These are phyloP conservation scores for Antechinus flavipes DNA, from an alignment of 2,113 vertebrate species.

Conservation along the genomic window DNA sequence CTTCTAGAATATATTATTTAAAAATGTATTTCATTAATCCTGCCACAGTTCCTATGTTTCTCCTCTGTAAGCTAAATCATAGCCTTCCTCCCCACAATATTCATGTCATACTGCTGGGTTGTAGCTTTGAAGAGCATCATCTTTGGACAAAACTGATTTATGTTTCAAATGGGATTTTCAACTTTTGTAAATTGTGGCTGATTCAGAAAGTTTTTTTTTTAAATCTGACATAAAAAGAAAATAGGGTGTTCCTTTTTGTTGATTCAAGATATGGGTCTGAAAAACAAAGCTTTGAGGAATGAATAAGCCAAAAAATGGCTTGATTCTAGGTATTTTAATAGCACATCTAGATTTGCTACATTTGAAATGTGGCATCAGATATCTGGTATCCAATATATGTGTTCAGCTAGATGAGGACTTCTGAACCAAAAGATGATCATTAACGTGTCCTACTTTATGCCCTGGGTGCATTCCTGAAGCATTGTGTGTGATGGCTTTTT, in stretches of 20 bases:
- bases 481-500: neutral
- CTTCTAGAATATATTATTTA: slow-evolving; percentile 39
- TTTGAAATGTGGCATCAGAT: slow-evolving; percentile 40
- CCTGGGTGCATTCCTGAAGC: neutral
- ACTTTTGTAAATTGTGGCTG: slow-evolving; percentile 49
- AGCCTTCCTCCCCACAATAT: neutral
- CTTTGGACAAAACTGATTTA: slow-evolving; percentile 31
- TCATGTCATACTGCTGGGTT: neutral
- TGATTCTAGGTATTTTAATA: slow-evolving; percentile 42
- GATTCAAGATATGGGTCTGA: slow-evolving; percentile 48
- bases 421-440: neutral
- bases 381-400: neutral
- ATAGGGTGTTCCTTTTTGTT: slow-evolving; percentile 42
- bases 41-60: neutral
- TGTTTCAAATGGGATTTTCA: slow-evolving; percentile 44
- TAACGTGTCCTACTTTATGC: neutral
- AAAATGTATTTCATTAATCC: slow-evolving; percentile 46
- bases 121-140: neutral
- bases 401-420: neutral
- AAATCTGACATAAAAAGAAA: slow-evolving; percentile 58
- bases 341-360: slow-evolving; percentile 27
- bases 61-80: neutral
- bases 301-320: slow-evolving; percentile 34
- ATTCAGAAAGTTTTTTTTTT: slow-evolving; percentile 21
- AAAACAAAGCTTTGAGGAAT: slow-evolving; percentile 48